Evolutionary conservation across 2,797 vertebrate genomes (phyloP), one percentile per base, ranked within the genome.

Genomic region (Psittacula derbiana): DNA sequence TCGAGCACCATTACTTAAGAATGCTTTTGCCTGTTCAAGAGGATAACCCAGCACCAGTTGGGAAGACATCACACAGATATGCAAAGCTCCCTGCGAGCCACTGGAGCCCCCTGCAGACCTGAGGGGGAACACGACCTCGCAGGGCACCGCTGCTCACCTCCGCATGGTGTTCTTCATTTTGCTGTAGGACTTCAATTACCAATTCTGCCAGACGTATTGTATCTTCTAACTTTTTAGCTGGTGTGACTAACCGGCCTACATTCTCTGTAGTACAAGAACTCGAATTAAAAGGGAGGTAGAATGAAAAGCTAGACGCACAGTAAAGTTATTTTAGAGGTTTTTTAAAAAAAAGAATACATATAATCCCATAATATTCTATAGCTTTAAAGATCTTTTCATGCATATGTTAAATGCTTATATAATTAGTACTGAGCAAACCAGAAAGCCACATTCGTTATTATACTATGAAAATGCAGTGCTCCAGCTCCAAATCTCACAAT

Each of bases 151-250:
- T 81, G 91, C 99, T 99, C 97, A 99, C 99, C 99, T 99, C 99
- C 40, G 99, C 99, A 3, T 99, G 99, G 91, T 99, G 99, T 92
- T 99, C 99, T 95, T 99, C 99, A 0, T 99, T 99, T 97, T 99
- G 99, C 94, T 99, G 99, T 33, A 99, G 99, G 82, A 99, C 99
- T 97, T 99, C 99, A 76, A 99, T 99, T 96, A 99, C 99, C 98
- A 99, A 94, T 96, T 99, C 99, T 36, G 99, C 98, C 97, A 99
- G 98, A 46, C 99, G 99, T 92, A 99, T 99, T 90, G 98, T 99
- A 88, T 99, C 99, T 98, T 99, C 99, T 90, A 99, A 98, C 96
- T 99, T 99, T 99, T 99, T 99, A 98, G 99, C 99, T 92, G 99
- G 99, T 86, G 99, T 99, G 97, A 99, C 98, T 98, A 99, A 98